These are phyloP conservation scores for Aurelia aurita complex sp. Pacific DNA, from an alignment of 30 jellyfish, hydroid and myxozoan genomes.

Conservation along the genomic window DNA sequence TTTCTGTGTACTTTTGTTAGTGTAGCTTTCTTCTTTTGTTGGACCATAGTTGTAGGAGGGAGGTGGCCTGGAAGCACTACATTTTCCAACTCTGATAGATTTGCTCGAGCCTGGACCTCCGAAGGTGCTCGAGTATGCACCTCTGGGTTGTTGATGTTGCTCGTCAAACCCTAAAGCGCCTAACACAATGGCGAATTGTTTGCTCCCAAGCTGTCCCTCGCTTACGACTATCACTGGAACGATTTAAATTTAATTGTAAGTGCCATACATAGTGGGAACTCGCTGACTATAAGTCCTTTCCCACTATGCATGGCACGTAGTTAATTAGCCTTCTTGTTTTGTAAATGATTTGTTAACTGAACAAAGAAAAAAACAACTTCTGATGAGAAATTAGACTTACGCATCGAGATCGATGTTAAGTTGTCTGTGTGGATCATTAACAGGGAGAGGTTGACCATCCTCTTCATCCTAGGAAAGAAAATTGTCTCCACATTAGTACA, in stretches of 20 bases:
- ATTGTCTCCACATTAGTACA: background rate
- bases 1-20: background rate
- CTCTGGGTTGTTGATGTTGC: too few species aligned
- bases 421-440: slow-evolving; percentile 77
- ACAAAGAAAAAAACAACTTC: too few species aligned
- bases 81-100: background rate
- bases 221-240: too few species aligned
- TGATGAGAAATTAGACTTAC: slow-evolving; percentile 54
- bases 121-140: background rate
- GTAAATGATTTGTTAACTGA: too few species aligned
- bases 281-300: too few species aligned
- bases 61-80: slow-evolving; percentile 1
- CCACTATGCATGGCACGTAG: too few species aligned
- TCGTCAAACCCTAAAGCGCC: too few species aligned
- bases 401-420: slow-evolving; percentile 90
- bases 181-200: too few species aligned
- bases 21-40: background rate
- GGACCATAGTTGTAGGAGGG: slow-evolving; percentile 2
- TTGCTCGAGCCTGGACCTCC: background rate
- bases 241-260: too few species aligned
- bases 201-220: too few species aligned
- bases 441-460: slow-evolving; percentile 23
- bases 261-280: too few species aligned
- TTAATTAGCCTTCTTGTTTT: too few species aligned
- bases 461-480: slow-evolving; percentile 37